Conservation (phyloP, 2,888 invertebrate species). For the Callinectes sapidus region DNA sequence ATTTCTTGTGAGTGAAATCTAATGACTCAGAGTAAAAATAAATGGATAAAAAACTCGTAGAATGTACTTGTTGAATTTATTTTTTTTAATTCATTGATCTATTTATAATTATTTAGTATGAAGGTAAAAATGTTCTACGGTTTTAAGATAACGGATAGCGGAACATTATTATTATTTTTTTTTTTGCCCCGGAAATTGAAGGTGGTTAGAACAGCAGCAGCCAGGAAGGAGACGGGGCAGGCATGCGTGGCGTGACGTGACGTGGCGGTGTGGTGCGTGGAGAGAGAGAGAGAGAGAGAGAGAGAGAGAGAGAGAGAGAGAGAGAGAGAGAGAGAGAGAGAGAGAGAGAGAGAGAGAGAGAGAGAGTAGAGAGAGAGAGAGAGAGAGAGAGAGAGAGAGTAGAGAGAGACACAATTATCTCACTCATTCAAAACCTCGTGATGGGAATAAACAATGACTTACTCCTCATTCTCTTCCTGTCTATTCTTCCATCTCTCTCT, state of each 20-base stretch:
- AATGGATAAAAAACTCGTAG: no score
- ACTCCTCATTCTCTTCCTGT: neutral
- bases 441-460: neutral
- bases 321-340: no score
- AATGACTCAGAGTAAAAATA: no score
- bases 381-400: no score
- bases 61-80: no score
- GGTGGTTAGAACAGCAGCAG: neutral
- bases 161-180: no score
- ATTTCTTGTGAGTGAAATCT: no score
- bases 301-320: no score
- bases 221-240: neutral
- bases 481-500: neutral
- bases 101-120: no score
- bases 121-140: neutral
- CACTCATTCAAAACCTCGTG: neutral
- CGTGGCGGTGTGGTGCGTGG: neutral
- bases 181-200: neutral
- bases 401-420: neutral
- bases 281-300: no score
- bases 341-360: no score
- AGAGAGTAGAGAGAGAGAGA: neutral
- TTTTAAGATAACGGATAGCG: neutral
- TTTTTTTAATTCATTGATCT: no score
- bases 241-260: conserved; percentile 5